Conservation (phyloP, 2,888 invertebrate genomes). For the Empis stercorea region DNA sequence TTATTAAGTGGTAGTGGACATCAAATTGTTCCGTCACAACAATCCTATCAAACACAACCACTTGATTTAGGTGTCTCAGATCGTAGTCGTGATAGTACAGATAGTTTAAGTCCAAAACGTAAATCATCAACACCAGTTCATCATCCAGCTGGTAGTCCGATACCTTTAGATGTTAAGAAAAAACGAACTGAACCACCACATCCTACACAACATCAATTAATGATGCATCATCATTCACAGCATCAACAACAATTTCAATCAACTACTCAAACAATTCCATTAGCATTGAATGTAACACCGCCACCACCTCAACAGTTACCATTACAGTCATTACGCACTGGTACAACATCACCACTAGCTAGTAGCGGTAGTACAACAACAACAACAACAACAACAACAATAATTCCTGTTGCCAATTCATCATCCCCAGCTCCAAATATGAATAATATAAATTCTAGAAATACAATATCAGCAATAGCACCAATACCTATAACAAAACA, state of each 20-base stretch:
- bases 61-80: conserved; percentile 58
- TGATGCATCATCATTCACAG: neutral
- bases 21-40: conserved; percentile 33
- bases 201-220: conserved; percentile 18
- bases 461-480: neutral
- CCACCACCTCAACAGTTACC: conserved; percentile 13
- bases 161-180: conserved; percentile 49
- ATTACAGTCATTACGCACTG: neutral
- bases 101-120: conserved; percentile 44
- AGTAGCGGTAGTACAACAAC: conserved; percentile 24
- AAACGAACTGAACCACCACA: conserved; percentile 42
- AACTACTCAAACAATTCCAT: conserved; percentile 6
- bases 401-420: conserved; percentile 37
- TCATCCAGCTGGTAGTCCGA: conserved; percentile 36
- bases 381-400: too few relatives aligned
- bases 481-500: neutral
- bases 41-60: conserved; percentile 59
- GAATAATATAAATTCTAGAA: neutral
- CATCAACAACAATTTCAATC: neutral
- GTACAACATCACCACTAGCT: conserved; percentile 39
- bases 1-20: conserved; percentile 12
- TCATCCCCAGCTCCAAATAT: conserved; percentile 46
- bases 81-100: conserved; percentile 21
- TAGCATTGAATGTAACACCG: conserved; percentile 14
- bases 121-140: conserved; percentile 45